Percentiles rank a stretch among this genome's conserved stretches.
Conservation (phyloP, 1,140 invertebrate genomes). For the Capitella teleta region DNA sequence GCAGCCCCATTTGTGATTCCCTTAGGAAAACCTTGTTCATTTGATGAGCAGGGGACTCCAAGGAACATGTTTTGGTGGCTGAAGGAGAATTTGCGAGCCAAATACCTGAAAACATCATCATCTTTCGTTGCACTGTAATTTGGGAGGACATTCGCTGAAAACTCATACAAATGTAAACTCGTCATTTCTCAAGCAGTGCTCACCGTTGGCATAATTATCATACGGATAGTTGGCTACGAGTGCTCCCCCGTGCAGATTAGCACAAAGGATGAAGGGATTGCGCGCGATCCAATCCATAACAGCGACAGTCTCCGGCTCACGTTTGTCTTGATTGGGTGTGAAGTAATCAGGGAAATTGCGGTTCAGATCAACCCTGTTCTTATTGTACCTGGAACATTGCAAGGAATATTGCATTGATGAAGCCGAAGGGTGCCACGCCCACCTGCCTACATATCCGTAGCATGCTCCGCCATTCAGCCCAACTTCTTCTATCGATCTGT, state of each 20-base stretch:
- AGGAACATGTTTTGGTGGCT: slow-evolving; percentile 40
- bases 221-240: slow-evolving; percentile 84
- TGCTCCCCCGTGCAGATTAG: slow-evolving; percentile 90
- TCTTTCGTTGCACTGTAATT: slow-evolving; percentile 33
- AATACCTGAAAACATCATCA: slow-evolving; percentile 28
- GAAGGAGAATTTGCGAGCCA: slow-evolving; percentile 24
- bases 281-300: slow-evolving; percentile 81
- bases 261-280: slow-evolving; percentile 86
- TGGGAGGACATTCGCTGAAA: slow-evolving; percentile 34
- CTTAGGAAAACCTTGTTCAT: slow-evolving; percentile 19
- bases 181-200: neutral
- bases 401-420: neutral
- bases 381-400: neutral
- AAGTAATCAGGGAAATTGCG: slow-evolving; percentile 85
- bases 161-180: neutral
- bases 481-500: slow-evolving; percentile 37
- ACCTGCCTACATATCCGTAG: too few species aligned
- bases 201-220: slow-evolving; percentile 62
- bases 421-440: too few species aligned
- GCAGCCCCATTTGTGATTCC: slow-evolving; percentile 80
- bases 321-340: neutral
- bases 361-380: slow-evolving; percentile 68
- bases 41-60: slow-evolving; percentile 18
- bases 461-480: slow-evolving; percentile 6
- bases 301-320: slow-evolving; percentile 67